phyloP scores from a whole-genome alignment of 1,140 invertebrate species.

The Bemisia tabaci region DNA sequence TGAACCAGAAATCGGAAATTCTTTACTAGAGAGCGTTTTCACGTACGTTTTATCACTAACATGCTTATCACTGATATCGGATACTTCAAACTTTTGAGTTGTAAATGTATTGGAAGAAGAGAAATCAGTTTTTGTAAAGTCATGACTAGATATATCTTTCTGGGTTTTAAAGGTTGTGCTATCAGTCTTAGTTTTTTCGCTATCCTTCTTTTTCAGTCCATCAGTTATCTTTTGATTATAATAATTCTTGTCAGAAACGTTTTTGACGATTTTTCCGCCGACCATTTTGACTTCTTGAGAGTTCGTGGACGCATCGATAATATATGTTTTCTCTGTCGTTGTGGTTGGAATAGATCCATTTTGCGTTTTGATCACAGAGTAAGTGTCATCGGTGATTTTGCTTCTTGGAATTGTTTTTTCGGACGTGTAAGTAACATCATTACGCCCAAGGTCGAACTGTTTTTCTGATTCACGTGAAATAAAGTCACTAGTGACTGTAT shows the following conservation, averaged over 20 bases:
- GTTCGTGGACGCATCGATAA: background rate
- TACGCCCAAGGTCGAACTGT: background rate
- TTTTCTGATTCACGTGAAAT: background rate
- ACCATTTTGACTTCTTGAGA: constrained; percentile 13
- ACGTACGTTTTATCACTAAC: background rate
- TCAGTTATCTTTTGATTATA: background rate
- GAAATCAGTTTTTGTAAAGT: background rate
- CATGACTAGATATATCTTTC: background rate
- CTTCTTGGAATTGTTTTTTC: background rate
- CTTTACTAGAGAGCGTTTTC: background rate
- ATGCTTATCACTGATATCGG: background rate
- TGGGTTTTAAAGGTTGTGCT: background rate
- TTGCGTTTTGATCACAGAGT: background rate
- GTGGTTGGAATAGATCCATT: background rate
- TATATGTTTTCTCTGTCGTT: background rate
- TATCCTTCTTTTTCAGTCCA: background rate
- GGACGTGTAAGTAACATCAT: background rate
- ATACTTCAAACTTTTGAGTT: background rate
- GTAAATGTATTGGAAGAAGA: background rate
- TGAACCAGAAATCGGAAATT: background rate
- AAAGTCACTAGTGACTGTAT: background rate
- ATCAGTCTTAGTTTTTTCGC: background rate
- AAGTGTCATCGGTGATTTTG: background rate
- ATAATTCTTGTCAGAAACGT: background rate
- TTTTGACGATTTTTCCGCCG: constrained; percentile 14